Conservation (phyloP, 2,797 vertebrate species). For the Leuciscus waleckii region DNA sequence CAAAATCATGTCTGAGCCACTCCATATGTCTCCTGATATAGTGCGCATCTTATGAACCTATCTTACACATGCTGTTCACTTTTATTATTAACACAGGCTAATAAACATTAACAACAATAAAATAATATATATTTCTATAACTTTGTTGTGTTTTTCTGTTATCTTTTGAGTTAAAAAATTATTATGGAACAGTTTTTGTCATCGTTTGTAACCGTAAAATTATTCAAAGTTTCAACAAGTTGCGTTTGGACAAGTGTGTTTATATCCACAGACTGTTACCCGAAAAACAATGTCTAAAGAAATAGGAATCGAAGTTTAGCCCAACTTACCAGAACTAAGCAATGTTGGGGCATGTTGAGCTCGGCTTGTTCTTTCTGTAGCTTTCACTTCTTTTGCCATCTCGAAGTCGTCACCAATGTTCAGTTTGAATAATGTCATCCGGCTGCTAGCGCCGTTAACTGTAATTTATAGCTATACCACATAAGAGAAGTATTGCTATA, state of each 20-base stretch:
- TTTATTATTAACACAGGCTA: no score
- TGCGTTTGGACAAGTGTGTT: background rate
- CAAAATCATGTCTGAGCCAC: no score
- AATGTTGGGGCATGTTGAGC: background rate
- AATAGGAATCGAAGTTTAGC: background rate
- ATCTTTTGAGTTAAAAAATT: background rate
- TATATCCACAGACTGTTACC: no score
- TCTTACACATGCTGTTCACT: no score
- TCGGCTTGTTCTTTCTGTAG: background rate
- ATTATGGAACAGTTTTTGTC: background rate
- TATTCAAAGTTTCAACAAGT: background rate
- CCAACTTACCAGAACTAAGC: background rate
- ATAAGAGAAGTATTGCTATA: no score
- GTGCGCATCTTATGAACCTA: no score
- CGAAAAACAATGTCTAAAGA: no score
- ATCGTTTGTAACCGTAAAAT: background rate
- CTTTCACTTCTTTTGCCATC: background rate
- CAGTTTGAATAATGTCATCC: no score
- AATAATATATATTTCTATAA: background rate
- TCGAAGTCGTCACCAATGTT: no score
- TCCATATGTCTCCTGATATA: no score
- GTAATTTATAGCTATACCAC: no score
- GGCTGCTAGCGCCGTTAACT: no score
- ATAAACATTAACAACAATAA: background rate
- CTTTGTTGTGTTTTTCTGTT: background rate